A percentile compares a stretch with the other conserved stretches of the same genome.
Evolutionary conservation across 2,113 vertebrate species (phyloP).

Genomic region (Lipophrys pholis): DNA sequence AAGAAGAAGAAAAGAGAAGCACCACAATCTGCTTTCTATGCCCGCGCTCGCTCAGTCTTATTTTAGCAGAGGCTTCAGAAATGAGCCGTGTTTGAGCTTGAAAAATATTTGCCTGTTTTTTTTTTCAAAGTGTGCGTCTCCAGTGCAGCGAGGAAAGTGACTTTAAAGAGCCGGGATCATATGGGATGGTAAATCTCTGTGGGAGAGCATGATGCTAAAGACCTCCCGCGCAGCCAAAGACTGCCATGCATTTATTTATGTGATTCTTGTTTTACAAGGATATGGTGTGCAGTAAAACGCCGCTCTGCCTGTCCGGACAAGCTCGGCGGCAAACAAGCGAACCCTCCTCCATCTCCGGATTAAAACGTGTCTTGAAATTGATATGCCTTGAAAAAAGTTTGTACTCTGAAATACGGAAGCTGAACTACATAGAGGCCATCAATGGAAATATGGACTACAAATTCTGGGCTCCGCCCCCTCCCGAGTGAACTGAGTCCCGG

Average conservation of each 20-base stretch:
- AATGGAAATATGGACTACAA: neutral
- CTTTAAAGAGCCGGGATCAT: constrained; percentile 55
- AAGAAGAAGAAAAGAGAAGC: neutral
- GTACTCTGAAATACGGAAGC: constrained; percentile 18
- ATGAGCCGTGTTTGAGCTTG: constrained; percentile 58
- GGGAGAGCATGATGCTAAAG: constrained; percentile 58
- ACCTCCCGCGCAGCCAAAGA: constrained; percentile 50
- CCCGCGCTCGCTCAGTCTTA: constrained; percentile 17
- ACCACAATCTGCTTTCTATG: constrained; percentile 44
- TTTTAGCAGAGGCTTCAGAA: constrained; percentile 49
- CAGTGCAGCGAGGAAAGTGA: constrained; percentile 44
- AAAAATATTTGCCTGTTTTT: constrained; percentile 48
- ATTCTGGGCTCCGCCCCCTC: too few relatives aligned
- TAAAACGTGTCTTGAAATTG: constrained; percentile 5
- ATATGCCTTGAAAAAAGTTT: constrained; percentile 22
- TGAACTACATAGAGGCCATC: neutral
- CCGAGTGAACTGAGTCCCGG: too few relatives aligned
- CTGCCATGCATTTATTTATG: constrained; percentile 73
- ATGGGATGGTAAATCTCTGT: constrained; percentile 52
- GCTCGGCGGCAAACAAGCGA: constrained; percentile 25
- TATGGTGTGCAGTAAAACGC: constrained; percentile 48
- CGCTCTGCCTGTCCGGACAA: constrained; percentile 34
- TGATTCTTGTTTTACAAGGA: constrained; percentile 63
- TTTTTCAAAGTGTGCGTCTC: constrained; percentile 24
- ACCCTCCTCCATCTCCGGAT: constrained; percentile 16